Base-by-base conservation (phyloP, 92 coral and sea anemone species). In the Siderastrea radians region DNA sequence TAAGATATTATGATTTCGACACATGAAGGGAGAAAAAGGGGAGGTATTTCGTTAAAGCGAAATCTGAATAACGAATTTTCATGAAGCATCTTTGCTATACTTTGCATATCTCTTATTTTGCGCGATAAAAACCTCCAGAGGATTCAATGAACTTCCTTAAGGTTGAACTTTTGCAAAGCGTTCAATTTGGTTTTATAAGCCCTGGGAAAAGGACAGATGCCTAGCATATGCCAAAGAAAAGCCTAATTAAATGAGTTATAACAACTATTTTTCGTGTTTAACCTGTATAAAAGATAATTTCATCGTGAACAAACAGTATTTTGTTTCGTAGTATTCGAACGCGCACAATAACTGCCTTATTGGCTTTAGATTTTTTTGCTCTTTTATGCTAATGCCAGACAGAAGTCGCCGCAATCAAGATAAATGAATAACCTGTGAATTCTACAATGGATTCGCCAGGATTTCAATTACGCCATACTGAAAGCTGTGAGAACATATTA, bases 131-230 rank as follows among this genome's bases (percentile, higher is more conserved):
- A 38, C 17, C 12, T 61, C 45, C 9, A 13, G 17, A 47, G 44
- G 66, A 44, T 26, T 26, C 53, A 80, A 52, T 74, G 16, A 73
- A 44, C 45, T 26, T 83, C 14, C 62, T 52, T 67, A 14, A 54
- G 74, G 71, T 78, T 62, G 62, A 47, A 87, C 49, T 44, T 79
- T 87, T 85, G 83, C 89, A 53, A 19, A 82, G 86, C 86, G 86
- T 61, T 73, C 79, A 90, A 89, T 64, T 78, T 68, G 58, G 74
- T 79, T 72, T 92, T 77, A 72, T 67, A 64, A n/a, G 61, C 58
- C 91, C 91, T 95, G 98, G 95, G 98, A 95, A 95, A 82, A 16
- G 47, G 83, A 91, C 98, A 95, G 95, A 91, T 95, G 98, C 72
- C 61, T 7, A 66, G 57, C 98, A 95, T 95, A 93, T 93, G 98